Evolutionary conservation across 1,140 invertebrate genomes (phyloP).

Genomic region (Brachionus rubens): DNA sequence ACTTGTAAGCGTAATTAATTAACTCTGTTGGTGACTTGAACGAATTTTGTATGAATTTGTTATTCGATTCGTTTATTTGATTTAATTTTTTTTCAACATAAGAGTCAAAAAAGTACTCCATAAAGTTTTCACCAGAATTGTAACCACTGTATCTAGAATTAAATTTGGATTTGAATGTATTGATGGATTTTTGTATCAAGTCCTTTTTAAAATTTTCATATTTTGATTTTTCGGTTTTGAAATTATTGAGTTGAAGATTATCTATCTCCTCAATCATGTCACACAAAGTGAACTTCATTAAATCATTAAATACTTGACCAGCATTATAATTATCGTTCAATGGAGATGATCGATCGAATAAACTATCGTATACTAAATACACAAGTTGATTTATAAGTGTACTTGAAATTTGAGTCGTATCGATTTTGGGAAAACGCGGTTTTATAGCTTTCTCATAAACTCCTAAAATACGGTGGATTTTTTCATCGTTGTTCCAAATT

Average conservation of each 20-base stretch:
- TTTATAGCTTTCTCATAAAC: no score
- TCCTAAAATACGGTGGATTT: no score
- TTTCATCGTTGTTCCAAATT: no score
- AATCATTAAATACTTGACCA: not conserved
- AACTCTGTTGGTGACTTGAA: not conserved
- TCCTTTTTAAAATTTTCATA: not conserved
- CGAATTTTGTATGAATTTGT: slow-evolving; percentile 15
- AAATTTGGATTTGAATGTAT: not conserved
- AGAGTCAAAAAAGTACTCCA: not conserved
- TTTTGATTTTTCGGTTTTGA: not conserved
- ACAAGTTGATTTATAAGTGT: no score
- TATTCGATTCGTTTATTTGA: not conserved
- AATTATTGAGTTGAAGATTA: not conserved
- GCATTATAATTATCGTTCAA: not conserved
- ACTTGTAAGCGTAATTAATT: not conserved
- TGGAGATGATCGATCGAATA: no score
- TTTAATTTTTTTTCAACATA: not conserved
- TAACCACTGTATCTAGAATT: not conserved
- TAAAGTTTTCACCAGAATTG: not conserved
- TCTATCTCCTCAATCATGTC: not conserved
- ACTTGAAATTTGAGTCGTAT: no score
- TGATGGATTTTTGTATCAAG: not conserved
- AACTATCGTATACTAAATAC: no score
- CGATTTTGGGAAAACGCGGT: no score
- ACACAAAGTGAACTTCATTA: not conserved